Evolutionary conservation across 2,888 invertebrate genomes (phyloP), one percentile per base, ranked within the genome.

Genomic region (Sphaeridia pumilis): DNA sequence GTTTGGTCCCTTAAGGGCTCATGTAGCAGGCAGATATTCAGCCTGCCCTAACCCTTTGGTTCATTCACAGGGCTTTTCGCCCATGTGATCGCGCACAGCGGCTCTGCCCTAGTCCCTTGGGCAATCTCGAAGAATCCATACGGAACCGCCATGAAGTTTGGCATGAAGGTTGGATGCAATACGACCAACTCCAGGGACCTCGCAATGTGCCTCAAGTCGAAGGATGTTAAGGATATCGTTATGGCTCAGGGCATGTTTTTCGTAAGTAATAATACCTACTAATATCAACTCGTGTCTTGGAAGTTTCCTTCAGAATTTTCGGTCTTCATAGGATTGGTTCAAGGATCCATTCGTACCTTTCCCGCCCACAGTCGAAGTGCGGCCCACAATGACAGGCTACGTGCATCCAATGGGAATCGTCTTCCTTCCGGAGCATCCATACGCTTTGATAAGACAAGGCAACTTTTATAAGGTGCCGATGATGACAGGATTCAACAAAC

Each of bases 361-460:
- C 20, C 21, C 51, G 2, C 51, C 51, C 1, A 51, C 51, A 3
- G 51, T 51, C 1, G 51, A 51, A 38, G 51, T 51, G 2, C 2
- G 35, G 17, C 17, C 46, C 2, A 51, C 45, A 4, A n/a, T 38
- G 1, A 46, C 46, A 5, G 51, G 51, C 2, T 45, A 46, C 20
- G 35, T 46, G 2, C 46, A 46, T 14, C 51, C 45, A 20, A 26
- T 4, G 10, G 51, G 51, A 2, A 38, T 51, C 21, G 41, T 31
- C 4, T 51, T 46, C 28, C 25, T 51, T 3, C 46, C 51, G 10
- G 51, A 51, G 28, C 51, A 51, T 46, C 51, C 51, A 2, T 46
- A 46, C 17, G 20, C 21, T 5, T 38, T 46, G 46, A 45, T 51
- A 5, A 20, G 3, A 2, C 46, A 51, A 46, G 51, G 51, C 5